Evolutionary conservation across 2,113 vertebrate genomes (phyloP).

Genomic region (Brachypteracias leptosomus): DNA sequence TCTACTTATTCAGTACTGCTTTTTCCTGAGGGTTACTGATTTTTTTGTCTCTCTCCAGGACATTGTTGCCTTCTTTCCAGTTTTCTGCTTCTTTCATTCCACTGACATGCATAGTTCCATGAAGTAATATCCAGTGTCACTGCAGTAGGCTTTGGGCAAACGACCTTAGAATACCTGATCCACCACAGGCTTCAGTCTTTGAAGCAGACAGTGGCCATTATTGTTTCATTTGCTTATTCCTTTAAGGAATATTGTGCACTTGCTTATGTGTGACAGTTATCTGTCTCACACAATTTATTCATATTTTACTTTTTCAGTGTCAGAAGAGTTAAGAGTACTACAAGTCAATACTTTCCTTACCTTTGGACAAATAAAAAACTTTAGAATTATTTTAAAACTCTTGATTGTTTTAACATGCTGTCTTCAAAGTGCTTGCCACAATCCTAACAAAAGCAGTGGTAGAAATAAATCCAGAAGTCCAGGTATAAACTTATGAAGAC

Average conservation of each 20-base stretch:
- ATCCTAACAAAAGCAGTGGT: neutral
- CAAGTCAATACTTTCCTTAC: neutral
- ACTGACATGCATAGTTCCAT: neutral
- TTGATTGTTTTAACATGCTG: neutral
- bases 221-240: neutral
- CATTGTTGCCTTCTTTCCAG: neutral
- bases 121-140: neutral
- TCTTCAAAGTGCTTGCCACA: neutral
- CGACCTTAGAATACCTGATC: neutral
- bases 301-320: neutral
- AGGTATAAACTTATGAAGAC: neutral
- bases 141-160: neutral
- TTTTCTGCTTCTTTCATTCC: neutral
- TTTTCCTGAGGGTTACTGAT: neutral
- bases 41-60: neutral
- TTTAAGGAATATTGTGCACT: neutral
- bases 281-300: neutral
- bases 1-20: neutral
- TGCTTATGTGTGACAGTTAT: neutral
- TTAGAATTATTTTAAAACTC: neutral
- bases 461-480: neutral
- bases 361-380: neutral
- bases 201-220: neutral
- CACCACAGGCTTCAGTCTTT: neutral
- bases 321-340: neutral